Base-by-base conservation (phyloP, 2,797 vertebrate species). In the Platalea minor region DNA sequence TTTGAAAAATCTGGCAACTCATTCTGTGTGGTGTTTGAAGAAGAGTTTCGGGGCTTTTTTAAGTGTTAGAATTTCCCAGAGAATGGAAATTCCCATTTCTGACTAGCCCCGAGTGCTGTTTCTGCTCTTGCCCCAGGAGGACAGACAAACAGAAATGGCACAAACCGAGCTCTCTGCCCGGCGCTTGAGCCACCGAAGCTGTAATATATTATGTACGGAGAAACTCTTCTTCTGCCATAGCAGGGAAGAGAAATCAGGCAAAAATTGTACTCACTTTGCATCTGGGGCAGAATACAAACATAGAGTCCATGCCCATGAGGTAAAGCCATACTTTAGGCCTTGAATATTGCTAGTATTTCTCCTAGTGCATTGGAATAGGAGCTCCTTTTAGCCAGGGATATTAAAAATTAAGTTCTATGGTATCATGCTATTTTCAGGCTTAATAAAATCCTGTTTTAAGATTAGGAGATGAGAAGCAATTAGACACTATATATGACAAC, bases 121-220 rank as follows among this genome's bases (percentile, higher is more conserved):
- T 60, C 60, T 77, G 24, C 41, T 59, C 24, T 61, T 83, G 21
- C 39, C 43, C 33, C 11, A 11, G 50, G 7, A 82, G 53, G 74
- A 17, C 1, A 28, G 25, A 59, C 17, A 20, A 13, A 12, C 5
- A 84, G 57, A 50, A 46, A 39, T 19, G 43, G 43, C 48, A 56
- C n/a, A 79, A 18, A 17, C 23, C 0, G 0, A 85, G 41, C 16
- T 72, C 12, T 46, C 28, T 75, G 8, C 24, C 31, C 0, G 2
- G 13, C 1, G 0, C 45, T 60, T 0, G 1, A 33, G 4, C n/a
- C 19, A 16, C 31, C 7, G 0, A 80, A 78, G 20, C 8, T 57
- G 16, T 17, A 28, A 65, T 39, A 23, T 16, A 19, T 83, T 35
- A 43, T 17, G 4, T n/a, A 9, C 2, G 2, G 35, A 75, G 19